Evolutionary conservation across 92 coral and sea anemone species (phyloP), one percentile per base, ranked within the genome.

Genomic region (Epizoanthus illoricatus): DNA sequence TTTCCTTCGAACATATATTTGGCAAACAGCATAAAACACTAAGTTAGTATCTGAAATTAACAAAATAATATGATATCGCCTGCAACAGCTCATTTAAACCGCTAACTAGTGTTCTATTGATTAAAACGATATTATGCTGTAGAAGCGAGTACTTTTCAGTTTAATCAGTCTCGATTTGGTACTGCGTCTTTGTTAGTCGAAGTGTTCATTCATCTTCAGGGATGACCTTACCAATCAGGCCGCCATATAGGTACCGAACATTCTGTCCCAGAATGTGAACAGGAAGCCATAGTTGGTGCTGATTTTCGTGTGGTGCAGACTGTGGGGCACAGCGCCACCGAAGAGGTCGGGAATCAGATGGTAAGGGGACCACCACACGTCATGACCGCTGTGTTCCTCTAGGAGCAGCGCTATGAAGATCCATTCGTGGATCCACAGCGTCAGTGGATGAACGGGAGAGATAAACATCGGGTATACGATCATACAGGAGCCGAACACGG

Each of bases 271-370:
- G 65, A 74, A 49, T 7, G 80, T 74, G 62, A 74, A 74, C 24
- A 74, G 80, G 20, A 74, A 74, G 1, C 80, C 80, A n/a, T 74
- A 74, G 61, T 74, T 74, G 80, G 40, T 49, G 80, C 21, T 74
- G 5, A 74, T 21, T 52, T 74, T 74, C 23, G 62, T 43, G 80
- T 74, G 80, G 61, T 74, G 80, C 62, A 74, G 62, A 43, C 1
- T 74, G 80, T 74, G 80, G 17, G 80, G 80, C 10, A 74, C 80
- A 74, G 80, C 80, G 57, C 80, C 80, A 45, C 80, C 80, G 33
- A 74, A 74, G 64, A 43, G 7, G 65, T 74, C 80, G 1, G 80
- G 80, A 74, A 74, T 74, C 24, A 74, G 80, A 74, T 74, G 58
- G 33, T 74, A 60, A 15, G 80, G 80, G 21, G 80, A 74, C 80